Conservation (phyloP, 1,140 invertebrate species). For the Lepidurus apus region DNA sequence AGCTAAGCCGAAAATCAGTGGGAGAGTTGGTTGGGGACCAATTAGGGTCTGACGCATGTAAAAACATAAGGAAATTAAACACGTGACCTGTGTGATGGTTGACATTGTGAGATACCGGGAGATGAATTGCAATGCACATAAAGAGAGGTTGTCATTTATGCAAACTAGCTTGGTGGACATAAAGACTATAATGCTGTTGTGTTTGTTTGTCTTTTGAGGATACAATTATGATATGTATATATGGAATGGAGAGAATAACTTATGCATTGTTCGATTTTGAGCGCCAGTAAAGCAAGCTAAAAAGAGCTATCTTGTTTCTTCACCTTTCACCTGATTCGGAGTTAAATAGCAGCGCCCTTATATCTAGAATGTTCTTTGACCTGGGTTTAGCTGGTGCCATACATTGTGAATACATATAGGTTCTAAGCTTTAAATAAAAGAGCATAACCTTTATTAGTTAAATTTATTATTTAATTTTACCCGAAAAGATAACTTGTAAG, state of each 20-base stretch:
- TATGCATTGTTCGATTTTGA: background rate
- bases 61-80: conserved; percentile 11
- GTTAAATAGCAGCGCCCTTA: background rate
- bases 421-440: conserved; percentile 2
- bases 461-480: background rate
- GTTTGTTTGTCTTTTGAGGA: background rate
- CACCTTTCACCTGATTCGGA: background rate
- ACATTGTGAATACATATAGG: conserved; percentile 16
- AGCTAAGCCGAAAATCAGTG: background rate
- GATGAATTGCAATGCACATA: background rate
- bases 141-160: background rate
- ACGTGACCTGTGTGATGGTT: background rate
- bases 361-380: conserved; percentile 18
- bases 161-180: background rate
- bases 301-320: background rate
- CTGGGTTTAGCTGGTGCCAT: conserved; percentile 14
- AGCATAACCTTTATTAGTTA: background rate
- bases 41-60: conserved; percentile 6
- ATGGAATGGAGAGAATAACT: background rate
- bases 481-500: background rate
- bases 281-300: conserved; percentile 3
- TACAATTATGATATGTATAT: conserved; percentile 1
- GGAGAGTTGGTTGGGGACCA: background rate
- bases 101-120: background rate
- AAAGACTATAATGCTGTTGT: background rate